Percentiles rank a stretch among this genome's conserved stretches.
phyloP scores from a whole-genome alignment of 1,140 invertebrate species.

The Bemisia tabaci region DNA sequence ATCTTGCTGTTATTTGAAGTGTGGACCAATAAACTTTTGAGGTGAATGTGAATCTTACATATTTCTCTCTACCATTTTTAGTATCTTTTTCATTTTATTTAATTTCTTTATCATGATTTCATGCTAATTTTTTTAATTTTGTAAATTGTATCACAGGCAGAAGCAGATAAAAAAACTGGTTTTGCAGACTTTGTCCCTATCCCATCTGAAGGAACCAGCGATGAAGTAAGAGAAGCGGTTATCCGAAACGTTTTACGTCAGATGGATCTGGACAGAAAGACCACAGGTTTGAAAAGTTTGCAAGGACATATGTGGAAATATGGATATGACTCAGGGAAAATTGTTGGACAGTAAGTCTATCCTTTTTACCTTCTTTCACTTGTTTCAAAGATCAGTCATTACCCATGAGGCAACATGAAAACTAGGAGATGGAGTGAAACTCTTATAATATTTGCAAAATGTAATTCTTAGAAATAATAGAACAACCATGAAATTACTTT shows the following conservation, averaged over 20 bases:
- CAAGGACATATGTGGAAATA: conserved; percentile 80
- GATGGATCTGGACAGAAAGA: conserved; percentile 69
- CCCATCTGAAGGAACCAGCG: conserved; percentile 33
- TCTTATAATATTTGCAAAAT: no score
- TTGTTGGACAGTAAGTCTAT: conserved; percentile 77
- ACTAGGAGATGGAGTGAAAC: no score
- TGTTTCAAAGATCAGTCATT: no score
- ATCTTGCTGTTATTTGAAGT: not conserved
- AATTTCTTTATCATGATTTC: not conserved
- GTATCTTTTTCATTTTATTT: not conserved
- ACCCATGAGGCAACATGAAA: no score
- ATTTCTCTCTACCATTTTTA: no score
- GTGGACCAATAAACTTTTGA: no score
- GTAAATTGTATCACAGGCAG: conserved; percentile 28
- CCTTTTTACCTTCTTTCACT: not conserved
- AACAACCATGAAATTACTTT: no score
- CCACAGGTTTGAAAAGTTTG: conserved; percentile 63
- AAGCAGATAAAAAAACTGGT: conserved; percentile 40
- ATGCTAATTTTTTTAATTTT: conserved; percentile 11
- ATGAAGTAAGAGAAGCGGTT: conserved; percentile 41
- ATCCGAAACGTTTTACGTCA: conserved; percentile 58
- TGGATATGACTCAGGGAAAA: conserved; percentile 57
- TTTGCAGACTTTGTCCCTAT: conserved; percentile 40
- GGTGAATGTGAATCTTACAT: no score
- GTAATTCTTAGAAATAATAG: conserved; percentile 1